Base-by-base conservation (phyloP, 2,888 invertebrate species). In the Caenorhabditis becei region DNA sequence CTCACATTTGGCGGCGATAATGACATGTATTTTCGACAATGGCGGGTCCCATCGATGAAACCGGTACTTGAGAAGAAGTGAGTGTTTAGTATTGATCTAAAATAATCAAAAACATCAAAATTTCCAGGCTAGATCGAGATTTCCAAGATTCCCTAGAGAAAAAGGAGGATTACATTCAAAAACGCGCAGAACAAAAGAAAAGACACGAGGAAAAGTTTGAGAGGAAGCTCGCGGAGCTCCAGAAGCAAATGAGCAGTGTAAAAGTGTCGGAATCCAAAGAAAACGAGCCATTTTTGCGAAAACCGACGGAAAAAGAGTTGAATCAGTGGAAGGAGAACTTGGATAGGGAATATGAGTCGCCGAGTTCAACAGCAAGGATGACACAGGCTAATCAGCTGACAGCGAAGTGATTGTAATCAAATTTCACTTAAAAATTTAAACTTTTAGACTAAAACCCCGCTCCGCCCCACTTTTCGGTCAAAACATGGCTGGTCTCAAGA, bases 1-100 rank as follows among this genome's bases (percentile, higher is more conserved):
- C 2, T 23, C 0, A 53, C 54, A 7, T 78, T 65, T 32, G 62
- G 61, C n/a, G 77, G 77, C n/a, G 77, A 78, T 44, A 66, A 59
- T 44, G 77, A 77, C 28, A 77, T 77, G 77, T 77, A 63, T 49
- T 77, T 77, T 20, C 23, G 77, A 24, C 77, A 77, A 18, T 77
- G 77, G 77, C 47, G 77, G 14, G 23, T 51, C 23, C 62, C 69
- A 8, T 77, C 77, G n/a, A 77, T 77, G 69, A 70, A 58, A 37
- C 63, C 70, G n/a, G 41, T 77, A 18, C 10, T 63, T 0, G 70
- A 70, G n/a, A 37, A 70, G 59, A 77, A 77, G 70, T 70, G 3
- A 16, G 54, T 11, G 0, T 35, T 49, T 47, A 32, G 32, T 32
- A 4, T 32, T 53, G 16, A n/a, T 28, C 23, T 26, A 11, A 24